phyloP scores from a whole-genome alignment of 1,140 invertebrate species.

The Phortica variegata region DNA sequence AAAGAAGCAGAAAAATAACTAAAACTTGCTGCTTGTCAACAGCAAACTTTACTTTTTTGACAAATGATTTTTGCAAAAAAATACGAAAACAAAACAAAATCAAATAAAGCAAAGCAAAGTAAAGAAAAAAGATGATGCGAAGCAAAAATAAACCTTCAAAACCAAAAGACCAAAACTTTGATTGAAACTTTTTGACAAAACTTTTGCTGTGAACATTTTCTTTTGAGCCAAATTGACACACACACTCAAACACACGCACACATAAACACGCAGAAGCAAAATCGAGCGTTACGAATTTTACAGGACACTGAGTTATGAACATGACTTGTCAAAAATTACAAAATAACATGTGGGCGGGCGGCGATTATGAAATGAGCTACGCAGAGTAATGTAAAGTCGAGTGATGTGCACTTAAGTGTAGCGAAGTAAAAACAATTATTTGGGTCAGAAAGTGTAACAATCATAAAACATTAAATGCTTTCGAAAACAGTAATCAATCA shows the following conservation, averaged over 20 bases:
- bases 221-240: too few relatives aligned
- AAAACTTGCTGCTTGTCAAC: conserved; percentile 50
- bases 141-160: conserved; percentile 7
- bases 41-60: conserved; percentile 49
- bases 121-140: conserved; percentile 24
- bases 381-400: conserved; percentile 37
- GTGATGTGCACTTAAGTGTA: not conserved
- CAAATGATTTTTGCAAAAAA: conserved; percentile 46
- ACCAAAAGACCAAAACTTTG: conserved; percentile 31
- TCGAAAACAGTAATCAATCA: conserved; percentile 44
- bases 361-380: too few relatives aligned
- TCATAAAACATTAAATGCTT: conserved; percentile 52
- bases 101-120: conserved; percentile 25
- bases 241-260: too few relatives aligned
- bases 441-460: conserved; percentile 36
- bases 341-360: too few relatives aligned
- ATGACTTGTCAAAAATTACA: conserved; percentile 53
- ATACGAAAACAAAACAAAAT: conserved; percentile 18
- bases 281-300: too few relatives aligned
- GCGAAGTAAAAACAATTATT: conserved; percentile 43
- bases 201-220: conserved; percentile 15
- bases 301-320: conserved; percentile 53
- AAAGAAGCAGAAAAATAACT: too few relatives aligned
- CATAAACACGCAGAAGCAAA: too few relatives aligned
- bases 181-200: conserved; percentile 39